These are phyloP conservation scores for Pemphigus obesinymphae DNA, from an alignment of 1,140 invertebrate species.

Conservation along the genomic window DNA sequence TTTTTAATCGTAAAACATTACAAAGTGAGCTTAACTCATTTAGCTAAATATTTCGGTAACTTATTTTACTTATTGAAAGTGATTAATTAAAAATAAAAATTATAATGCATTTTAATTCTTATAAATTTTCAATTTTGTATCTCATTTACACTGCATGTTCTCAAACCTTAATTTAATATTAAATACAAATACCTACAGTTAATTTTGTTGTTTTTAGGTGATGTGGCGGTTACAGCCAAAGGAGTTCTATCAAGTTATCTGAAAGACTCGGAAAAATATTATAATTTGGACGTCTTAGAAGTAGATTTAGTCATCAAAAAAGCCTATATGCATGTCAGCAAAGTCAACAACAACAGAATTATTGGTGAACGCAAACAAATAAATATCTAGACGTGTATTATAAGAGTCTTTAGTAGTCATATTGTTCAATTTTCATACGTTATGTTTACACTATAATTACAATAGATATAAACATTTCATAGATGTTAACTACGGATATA, in stretches of 20 bases:
- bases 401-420: background rate
- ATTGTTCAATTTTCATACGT: background rate
- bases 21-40: too few species aligned
- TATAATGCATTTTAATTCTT: too few species aligned
- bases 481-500: background rate
- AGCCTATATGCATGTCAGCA: constrained; percentile 62
- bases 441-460: background rate
- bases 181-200: too few species aligned
- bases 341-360: constrained; percentile 65
- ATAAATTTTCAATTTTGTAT: too few species aligned
- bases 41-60: too few species aligned
- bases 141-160: too few species aligned
- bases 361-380: constrained; percentile 54
- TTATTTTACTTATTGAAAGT: too few species aligned
- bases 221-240: constrained; percentile 59
- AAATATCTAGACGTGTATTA: background rate
- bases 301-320: constrained; percentile 60
- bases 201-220: constrained; percentile 51
- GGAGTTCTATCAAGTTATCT: constrained; percentile 56
- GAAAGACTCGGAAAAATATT: constrained; percentile 55
- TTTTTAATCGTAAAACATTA: too few species aligned
- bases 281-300: constrained; percentile 61
- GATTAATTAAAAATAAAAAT: too few species aligned
- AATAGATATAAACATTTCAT: background rate
- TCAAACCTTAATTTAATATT: too few species aligned